These are phyloP conservation scores for Gymnothorax reevesii DNA, from an alignment of 2,797 vertebrate genomes.

Conservation along the genomic window DNA sequence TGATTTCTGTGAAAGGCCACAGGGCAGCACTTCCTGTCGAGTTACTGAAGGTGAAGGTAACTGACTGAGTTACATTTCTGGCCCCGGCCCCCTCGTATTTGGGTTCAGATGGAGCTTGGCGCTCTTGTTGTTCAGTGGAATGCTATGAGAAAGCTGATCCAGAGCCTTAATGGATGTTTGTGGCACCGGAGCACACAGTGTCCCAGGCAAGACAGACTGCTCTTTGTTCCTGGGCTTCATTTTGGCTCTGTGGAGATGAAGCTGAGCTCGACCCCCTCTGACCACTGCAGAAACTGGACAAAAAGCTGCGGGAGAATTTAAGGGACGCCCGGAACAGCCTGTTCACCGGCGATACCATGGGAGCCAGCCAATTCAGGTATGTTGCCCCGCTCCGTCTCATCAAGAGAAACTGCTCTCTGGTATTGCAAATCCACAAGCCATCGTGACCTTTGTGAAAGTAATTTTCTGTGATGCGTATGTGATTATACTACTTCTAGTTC, in stretches of 20 bases:
- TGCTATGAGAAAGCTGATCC: conserved; percentile 30
- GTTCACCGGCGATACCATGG: conserved; percentile 93
- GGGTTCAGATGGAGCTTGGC: not conserved
- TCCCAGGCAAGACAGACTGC: conserved; percentile 21
- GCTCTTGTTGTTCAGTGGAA: not conserved
- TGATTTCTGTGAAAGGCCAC: not conserved
- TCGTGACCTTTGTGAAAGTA: not conserved
- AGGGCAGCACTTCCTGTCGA: not conserved
- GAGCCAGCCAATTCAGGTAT: conserved; percentile 93
- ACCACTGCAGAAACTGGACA: conserved; percentile 88
- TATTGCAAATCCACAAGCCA: not conserved
- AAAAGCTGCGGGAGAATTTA: conserved; percentile 96
- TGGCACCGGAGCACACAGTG: not conserved
- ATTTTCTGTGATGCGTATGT: not conserved
- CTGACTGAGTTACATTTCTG: not conserved
- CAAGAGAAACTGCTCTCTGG: too few relatives aligned
- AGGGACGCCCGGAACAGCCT: conserved; percentile 97
- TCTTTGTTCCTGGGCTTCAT: conserved; percentile 29
- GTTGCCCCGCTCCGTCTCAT: not conserved
- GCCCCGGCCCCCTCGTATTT: not conserved
- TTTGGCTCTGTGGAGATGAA: conserved; percentile 11
- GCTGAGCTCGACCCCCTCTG: conserved; percentile 25
- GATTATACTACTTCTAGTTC: not conserved
- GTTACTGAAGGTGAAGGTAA: conserved; percentile 15
- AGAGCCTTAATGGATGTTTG: conserved; percentile 29